These are phyloP conservation scores for Sylvilagus bachmani DNA, from an alignment of 2,113 vertebrate species.

Conservation along the genomic window DNA sequence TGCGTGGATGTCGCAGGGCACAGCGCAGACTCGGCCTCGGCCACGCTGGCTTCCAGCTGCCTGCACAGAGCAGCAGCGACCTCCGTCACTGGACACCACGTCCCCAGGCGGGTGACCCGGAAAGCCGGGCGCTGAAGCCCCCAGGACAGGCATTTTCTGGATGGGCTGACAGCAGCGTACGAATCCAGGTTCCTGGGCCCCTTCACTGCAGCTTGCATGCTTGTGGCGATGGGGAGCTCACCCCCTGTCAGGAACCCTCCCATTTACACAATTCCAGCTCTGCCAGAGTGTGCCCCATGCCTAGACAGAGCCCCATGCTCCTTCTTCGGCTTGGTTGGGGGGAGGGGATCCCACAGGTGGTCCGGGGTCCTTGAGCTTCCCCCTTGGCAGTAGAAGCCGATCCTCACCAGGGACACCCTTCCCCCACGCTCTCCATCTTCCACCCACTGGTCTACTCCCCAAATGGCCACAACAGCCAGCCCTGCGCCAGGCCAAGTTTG, in stretches of 20 bases:
- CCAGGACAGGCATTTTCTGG: neutral
- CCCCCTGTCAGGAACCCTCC: neutral
- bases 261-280: neutral
- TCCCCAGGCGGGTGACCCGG: neutral
- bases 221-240: neutral
- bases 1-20: too few relatives aligned
- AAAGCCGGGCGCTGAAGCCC: neutral
- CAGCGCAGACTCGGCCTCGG: neutral
- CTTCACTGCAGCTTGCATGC: neutral
- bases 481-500: too few relatives aligned
- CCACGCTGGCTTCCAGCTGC: neutral
- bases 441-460: too few relatives aligned
- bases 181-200: neutral
- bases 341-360: too few relatives aligned
- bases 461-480: too few relatives aligned
- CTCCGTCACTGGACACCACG: rapidly evolving
- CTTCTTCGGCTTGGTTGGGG: too few relatives aligned
- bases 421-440: too few relatives aligned
- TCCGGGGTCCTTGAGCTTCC: neutral
- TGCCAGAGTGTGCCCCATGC: neutral
- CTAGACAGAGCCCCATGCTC: too few relatives aligned
- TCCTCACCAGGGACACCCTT: neutral
- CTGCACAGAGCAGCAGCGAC: neutral
- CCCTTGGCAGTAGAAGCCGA: neutral
- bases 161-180: neutral